A percentile compares a stretch with the other conserved stretches of the same genome.
Evolutionary conservation across 2,797 vertebrate species (phyloP).

Genomic region (Thaleichthys pacificus): DNA sequence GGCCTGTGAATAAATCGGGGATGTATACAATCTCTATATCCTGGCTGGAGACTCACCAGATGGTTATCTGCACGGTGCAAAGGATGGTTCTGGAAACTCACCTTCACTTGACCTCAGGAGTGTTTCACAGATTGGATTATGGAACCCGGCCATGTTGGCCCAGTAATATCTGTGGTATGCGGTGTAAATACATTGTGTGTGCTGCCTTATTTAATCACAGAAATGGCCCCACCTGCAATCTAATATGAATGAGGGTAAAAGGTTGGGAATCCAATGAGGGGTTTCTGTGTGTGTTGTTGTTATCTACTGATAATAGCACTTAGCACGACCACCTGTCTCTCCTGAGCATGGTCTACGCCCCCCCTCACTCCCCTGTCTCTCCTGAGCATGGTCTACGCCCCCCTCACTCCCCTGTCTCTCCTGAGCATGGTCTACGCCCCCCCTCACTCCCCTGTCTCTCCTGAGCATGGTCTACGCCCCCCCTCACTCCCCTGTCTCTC

Average conservation of each 20-base stretch:
- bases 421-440: constrained; percentile 45
- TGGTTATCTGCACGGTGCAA: constrained; percentile 17
- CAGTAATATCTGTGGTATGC: constrained; percentile 19
- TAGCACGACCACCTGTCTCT: constrained; percentile 41
- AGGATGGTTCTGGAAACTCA: constrained; percentile 12
- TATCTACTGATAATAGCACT: constrained; percentile 18
- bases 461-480: too few relatives aligned
- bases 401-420: constrained; percentile 31
- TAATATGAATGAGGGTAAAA: constrained; percentile 3
- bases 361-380: constrained; percentile 45
- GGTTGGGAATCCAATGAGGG: constrained; percentile 1
- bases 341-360: constrained; percentile 47
- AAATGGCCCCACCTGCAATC: constrained; percentile 3
- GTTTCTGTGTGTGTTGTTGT: constrained; percentile 14
- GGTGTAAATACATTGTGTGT: constrained; percentile 8
- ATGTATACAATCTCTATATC: constrained; percentile 6
- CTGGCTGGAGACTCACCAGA: constrained; percentile 22
- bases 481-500: too few relatives aligned
- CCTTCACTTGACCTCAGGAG: constrained; percentile 13
- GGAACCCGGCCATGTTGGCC: constrained; percentile 13
- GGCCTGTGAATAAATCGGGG: background rate
- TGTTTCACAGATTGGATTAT: constrained; percentile 32
- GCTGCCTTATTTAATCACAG: constrained; percentile 24
- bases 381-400: too few relatives aligned
- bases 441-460: constrained; percentile 25